Conservation (phyloP, 2,888 invertebrate genomes). For the Disparrhopalites patrizii region DNA sequence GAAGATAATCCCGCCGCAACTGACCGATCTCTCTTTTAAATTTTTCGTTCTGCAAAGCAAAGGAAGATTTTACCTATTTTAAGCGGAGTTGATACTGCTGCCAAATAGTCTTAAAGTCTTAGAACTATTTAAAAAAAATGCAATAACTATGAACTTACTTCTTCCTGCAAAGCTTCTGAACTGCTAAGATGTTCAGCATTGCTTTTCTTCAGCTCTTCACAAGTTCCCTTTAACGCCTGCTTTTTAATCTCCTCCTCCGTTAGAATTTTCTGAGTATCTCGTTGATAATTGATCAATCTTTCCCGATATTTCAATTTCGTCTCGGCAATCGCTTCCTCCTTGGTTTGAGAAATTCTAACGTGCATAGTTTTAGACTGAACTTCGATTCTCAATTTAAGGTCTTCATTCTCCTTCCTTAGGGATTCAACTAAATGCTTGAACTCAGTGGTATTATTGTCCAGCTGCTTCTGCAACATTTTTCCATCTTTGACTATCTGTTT, state of each 20-base stretch:
- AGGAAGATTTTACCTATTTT: not conserved
- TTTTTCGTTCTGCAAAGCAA: constrained; percentile 29
- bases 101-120: not conserved
- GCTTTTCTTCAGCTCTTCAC: too few relatives aligned
- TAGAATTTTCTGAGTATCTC: not conserved
- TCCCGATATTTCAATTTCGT: constrained; percentile 18
- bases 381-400: not conserved
- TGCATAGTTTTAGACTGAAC: constrained; percentile 6
- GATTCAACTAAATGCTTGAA: not conserved
- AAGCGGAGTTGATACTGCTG: not conserved
- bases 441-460: not conserved
- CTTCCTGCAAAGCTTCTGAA: not conserved
- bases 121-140: not conserved
- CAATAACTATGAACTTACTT: constrained; percentile 13
- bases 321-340: constrained; percentile 28
- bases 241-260: too few relatives aligned
- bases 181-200: too few relatives aligned
- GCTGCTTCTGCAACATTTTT: not conserved
- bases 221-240: too few relatives aligned
- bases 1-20: constrained; percentile 25
- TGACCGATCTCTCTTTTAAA: constrained; percentile 36
- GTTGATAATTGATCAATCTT: not conserved
- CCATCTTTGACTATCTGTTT: not conserved
- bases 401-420: not conserved
- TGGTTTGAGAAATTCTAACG: constrained; percentile 29